phyloP scores from a whole-genome alignment of 2,113 vertebrate species.

The Oceanites oceanicus region DNA sequence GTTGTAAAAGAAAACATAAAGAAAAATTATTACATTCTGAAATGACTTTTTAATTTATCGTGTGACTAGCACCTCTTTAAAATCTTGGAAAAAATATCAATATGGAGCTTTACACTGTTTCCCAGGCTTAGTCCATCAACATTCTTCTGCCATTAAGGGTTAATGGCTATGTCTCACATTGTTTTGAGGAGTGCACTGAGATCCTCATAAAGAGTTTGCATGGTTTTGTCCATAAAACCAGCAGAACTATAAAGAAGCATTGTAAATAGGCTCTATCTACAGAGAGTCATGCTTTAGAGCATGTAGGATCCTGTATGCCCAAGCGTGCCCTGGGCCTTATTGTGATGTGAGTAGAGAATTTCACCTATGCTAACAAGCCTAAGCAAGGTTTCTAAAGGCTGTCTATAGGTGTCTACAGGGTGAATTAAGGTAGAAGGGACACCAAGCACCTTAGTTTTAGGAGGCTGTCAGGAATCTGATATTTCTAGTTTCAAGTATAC shows the following conservation, averaged over 20 bases:
- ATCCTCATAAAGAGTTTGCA: not conserved
- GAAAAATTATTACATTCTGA: not conserved
- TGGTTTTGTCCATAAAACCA: not conserved
- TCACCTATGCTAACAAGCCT: not conserved
- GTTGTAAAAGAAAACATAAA: not conserved
- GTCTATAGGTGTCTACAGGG: not conserved
- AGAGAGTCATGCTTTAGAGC: not conserved
- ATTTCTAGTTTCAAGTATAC: not conserved
- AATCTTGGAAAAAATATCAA: not conserved
- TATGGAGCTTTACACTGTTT: not conserved
- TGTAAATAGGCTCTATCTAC: not conserved
- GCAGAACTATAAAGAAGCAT: not conserved
- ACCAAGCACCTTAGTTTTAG: not conserved
- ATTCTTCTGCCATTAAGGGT: not conserved
- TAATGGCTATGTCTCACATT: not conserved
- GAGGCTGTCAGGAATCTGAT: not conserved
- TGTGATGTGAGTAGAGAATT: not conserved
- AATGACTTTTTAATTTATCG: not conserved
- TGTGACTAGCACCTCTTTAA: not conserved
- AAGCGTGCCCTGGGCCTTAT: not conserved
- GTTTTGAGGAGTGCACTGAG: not conserved
- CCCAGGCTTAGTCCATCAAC: not conserved
- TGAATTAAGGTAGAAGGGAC: not conserved
- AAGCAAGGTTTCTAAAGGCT: not conserved
- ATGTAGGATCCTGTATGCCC: not conserved